A percentile compares a stretch with the other conserved stretches of the same genome.
These are phyloP conservation scores for Hafferia zeledoni DNA, from an alignment of 2,797 vertebrate genomes.

Conservation along the genomic window DNA sequence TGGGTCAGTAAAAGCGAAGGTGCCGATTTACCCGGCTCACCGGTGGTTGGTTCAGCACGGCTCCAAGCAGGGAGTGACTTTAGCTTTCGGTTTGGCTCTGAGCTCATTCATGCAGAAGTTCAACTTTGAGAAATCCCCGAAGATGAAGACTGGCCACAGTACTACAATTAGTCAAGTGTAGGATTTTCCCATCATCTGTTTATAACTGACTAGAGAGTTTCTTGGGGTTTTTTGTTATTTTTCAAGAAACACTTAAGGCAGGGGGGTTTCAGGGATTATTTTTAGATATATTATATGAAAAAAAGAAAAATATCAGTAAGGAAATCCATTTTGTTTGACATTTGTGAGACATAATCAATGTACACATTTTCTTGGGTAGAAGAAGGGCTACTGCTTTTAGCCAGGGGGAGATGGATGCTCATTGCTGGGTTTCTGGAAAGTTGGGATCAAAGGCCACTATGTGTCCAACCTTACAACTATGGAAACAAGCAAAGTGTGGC, in stretches of 20 bases:
- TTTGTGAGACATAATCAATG: not conserved
- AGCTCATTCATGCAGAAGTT: not conserved
- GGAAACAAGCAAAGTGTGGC: not conserved
- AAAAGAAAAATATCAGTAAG: not conserved
- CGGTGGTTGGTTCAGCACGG: not conserved
- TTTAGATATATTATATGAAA: not conserved
- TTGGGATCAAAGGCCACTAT: not conserved
- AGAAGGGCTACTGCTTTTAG: not conserved
- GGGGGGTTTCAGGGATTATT: constrained; percentile 24
- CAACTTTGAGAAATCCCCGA: constrained; percentile 52
- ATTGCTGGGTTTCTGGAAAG: not conserved
- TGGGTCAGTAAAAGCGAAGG: not conserved
- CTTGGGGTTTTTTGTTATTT: constrained; percentile 44
- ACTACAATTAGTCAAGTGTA: constrained; percentile 12
- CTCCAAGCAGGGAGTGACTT: not conserved
- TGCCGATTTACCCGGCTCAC: not conserved
- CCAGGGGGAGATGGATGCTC: not conserved
- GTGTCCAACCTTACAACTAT: not conserved
- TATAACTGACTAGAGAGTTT: constrained; percentile 54
- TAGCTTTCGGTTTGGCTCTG: constrained; percentile 46
- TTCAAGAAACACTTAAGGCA: not conserved
- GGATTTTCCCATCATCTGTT: constrained; percentile 73
- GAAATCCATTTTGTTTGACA: not conserved
- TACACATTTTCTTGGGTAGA: not conserved
- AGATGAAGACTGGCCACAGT: not conserved